Evolutionary conservation across 2,113 vertebrate genomes (phyloP).

Genomic region (Vidua chalybeata): DNA sequence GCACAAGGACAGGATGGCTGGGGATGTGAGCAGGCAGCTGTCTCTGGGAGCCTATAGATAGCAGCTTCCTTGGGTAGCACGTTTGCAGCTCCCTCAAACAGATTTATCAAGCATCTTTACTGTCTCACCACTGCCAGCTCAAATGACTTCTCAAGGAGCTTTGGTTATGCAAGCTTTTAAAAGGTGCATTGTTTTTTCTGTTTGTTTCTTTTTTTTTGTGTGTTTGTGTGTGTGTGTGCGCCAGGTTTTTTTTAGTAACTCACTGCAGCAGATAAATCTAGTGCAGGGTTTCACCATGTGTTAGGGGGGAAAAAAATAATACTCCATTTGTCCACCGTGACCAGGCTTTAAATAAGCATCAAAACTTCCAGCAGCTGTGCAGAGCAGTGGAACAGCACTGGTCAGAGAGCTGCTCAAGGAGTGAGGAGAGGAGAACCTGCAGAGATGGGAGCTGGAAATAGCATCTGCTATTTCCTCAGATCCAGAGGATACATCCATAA

Average conservation of each 20-base stretch:
- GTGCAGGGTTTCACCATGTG: slow-evolving; percentile 8
- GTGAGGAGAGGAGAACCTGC: background rate
- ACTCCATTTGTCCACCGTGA: background rate
- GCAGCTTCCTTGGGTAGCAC: slow-evolving; percentile 54
- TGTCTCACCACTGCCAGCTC: slow-evolving; percentile 58
- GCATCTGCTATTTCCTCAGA: background rate
- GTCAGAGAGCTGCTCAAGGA: background rate
- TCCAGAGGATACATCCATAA: background rate
- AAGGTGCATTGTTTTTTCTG: slow-evolving; percentile 18
- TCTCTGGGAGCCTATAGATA: slow-evolving; percentile 52
- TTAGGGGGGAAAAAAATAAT: background rate
- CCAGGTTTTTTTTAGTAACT: slow-evolving; percentile 22
- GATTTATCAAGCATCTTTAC: slow-evolving; percentile 59
- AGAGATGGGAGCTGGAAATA: slow-evolving; percentile 8
- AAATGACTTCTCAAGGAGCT: slow-evolving; percentile 58
- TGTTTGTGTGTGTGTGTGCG: background rate
- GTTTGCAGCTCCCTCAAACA: slow-evolving; percentile 61
- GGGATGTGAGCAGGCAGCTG: slow-evolving; percentile 48
- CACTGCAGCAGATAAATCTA: slow-evolving; percentile 39
- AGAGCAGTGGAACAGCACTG: background rate
- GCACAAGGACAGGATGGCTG: slow-evolving; percentile 30
- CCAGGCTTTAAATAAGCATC: slow-evolving; percentile 36
- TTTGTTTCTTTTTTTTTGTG: background rate
- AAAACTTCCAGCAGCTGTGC: slow-evolving; percentile 31
- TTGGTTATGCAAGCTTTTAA: slow-evolving; percentile 48